Base-by-base conservation (phyloP, 2,113 vertebrate species). In the Nothocercus julius region DNA sequence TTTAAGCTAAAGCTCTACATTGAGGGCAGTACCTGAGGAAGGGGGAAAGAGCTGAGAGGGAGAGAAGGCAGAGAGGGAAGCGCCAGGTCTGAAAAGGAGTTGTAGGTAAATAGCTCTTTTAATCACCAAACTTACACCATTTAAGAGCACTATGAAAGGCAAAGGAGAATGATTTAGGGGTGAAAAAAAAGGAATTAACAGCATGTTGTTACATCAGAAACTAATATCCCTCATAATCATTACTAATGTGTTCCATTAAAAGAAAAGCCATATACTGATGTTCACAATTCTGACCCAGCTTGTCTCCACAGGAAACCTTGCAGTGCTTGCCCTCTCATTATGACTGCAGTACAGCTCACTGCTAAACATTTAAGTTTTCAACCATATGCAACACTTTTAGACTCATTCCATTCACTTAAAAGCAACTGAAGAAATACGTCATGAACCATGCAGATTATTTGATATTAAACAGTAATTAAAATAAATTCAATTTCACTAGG, bases 391-490 rank as follows among this genome's bases (percentile, higher is more conserved):
- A 80, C 54, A 59, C 8, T 80, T 83, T 42, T 61, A 75, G 32
- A 85, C 25, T 61, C 40, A 76, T 40, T 93, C 25, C 13, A n/a
- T 40, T 81, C 11, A 68, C 64, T 85, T 64, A 80, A 80, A 87
- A 91, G 59, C 34, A 70, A 68, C 51, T 36, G 32, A 63, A 85
- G n/a, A 73, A 95, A 90, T 45, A 49, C 49, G 11, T 64, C 27
- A 16, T 30, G 27, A 54, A 30, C 38, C 67, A 87, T 27, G 20
- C 30, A 83, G 92, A 78, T 89, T 86, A 90, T 59, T 78, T 88
- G 27, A 86, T 53, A 91, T 82, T 66, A 81, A 91, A 95, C 40
- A 90, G 58, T 84, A 94, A 95, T 90, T 96, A 92, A 90, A 95
- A 85, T 61, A 82, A 82, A 89, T n/a, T 77, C 63, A 64, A 78